Conservation (phyloP, 2,888 invertebrate genomes). For the Napeogenes sylphis region DNA sequence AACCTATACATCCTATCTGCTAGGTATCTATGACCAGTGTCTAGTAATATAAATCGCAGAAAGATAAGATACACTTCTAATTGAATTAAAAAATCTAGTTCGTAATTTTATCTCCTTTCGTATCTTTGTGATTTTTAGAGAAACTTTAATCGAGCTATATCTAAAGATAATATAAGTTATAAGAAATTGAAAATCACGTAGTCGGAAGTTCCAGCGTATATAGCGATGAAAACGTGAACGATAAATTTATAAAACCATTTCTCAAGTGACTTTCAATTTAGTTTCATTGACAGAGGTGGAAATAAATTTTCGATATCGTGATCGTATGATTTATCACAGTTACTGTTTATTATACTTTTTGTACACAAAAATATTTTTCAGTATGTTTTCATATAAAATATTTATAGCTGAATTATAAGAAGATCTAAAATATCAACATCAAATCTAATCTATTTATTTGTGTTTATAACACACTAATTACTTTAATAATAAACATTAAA, state of each 20-base stretch:
- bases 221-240: constrained; percentile 13
- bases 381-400: not conserved
- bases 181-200: constrained; percentile 8
- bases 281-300: constrained; percentile 35
- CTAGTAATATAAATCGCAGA: too few species aligned
- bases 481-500: too few species aligned
- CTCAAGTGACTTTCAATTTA: constrained; percentile 52
- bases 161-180: not conserved
- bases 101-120: not conserved
- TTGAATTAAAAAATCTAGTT: too few species aligned
- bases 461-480: too few species aligned
- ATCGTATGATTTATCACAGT: constrained; percentile 1
- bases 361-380: not conserved
- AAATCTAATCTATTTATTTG: too few species aligned
- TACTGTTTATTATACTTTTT: not conserved
- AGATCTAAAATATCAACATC: too few species aligned
- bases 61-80: too few species aligned
- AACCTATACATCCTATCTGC: too few species aligned
- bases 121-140: not conserved
- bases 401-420: not conserved
- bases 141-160: not conserved
- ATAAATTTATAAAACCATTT: constrained; percentile 45
- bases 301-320: constrained; percentile 15
- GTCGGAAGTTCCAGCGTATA: constrained; percentile 5
- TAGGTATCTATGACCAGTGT: too few species aligned